Conservation (phyloP, 2,888 invertebrate species). For the Eumerus sabulonum region DNA sequence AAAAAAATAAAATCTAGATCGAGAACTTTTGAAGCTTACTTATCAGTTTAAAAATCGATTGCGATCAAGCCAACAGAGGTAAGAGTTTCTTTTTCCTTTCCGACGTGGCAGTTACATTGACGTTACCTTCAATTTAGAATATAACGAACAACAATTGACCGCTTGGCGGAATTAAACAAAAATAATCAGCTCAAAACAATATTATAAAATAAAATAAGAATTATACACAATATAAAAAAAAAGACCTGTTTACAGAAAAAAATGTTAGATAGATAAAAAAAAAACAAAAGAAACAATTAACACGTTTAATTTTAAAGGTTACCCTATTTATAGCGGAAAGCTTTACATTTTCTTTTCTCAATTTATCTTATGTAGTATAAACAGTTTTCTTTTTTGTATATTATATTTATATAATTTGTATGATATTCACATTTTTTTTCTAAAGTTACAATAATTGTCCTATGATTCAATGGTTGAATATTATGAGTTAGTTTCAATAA, state of each 20-base stretch:
- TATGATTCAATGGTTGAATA: slow-evolving; percentile 69
- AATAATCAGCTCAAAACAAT: slow-evolving; percentile 20
- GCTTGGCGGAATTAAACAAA: not conserved
- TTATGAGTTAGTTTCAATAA: slow-evolving; percentile 69
- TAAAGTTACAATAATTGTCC: slow-evolving; percentile 69
- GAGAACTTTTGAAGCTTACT: too few species aligned
- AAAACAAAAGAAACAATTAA: slow-evolving; percentile 41
- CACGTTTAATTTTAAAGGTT: slow-evolving; percentile 62
- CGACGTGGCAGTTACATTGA: slow-evolving; percentile 50
- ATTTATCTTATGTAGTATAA: slow-evolving; percentile 68
- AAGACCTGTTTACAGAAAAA: slow-evolving; percentile 46
- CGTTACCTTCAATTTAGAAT: slow-evolving; percentile 36
- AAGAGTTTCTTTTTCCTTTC: slow-evolving; percentile 36
- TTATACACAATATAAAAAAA: slow-evolving; percentile 38
- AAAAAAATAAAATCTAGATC: too few species aligned
- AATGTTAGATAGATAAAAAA: slow-evolving; percentile 35
- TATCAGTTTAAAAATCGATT: too few species aligned
- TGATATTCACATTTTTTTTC: slow-evolving; percentile 67
- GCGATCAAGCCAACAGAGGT: slow-evolving; percentile 8
- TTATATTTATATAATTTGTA: slow-evolving; percentile 69
- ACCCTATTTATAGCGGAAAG: slow-evolving; percentile 67
- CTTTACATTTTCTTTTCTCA: slow-evolving; percentile 62
- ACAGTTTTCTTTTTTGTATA: slow-evolving; percentile 64
- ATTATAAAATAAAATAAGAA: slow-evolving; percentile 43
- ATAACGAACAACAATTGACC: slow-evolving; percentile 20